Evolutionary conservation across 2,888 invertebrate species (phyloP), one percentile per base, ranked within the genome.

Genomic region (Ichneumon xanthorius): DNA sequence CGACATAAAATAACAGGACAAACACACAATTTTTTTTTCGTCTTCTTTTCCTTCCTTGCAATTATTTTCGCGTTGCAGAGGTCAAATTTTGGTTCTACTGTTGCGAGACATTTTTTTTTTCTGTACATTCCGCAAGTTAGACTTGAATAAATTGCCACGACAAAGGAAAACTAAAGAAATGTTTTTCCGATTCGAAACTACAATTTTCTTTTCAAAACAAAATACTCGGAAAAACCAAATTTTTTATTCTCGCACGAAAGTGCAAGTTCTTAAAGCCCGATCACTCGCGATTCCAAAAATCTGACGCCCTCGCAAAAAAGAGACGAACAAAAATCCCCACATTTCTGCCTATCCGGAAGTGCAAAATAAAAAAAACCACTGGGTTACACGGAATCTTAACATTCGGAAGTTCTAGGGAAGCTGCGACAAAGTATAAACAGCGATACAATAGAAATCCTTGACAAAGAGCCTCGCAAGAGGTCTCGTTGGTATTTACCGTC

Each of bases 401-500:
- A 16, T 4, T 45, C 16, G 45, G 11, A 45, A 14, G 45, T 14
- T 11, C 4, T 11, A 16, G 14, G 26, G 4, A 22, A 58, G 19
- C 6, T 26, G 22, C 26, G 58, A 22, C 9, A 26, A 26, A 14
- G 26, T 11, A 58, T 0, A 11, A 58, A 26, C 7, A 11, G 14
- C 11, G 26, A 40, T 37, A 58, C 40, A 55, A 72, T 26, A 58
- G 11, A 55, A 22, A 55, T 55, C n/a, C 6, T 53, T 53, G 67
- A 61, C 3, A 4, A 22, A 48, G 4, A 11, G 61, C 16, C 48
- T 45, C 45, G 48, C 9, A 55, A 55, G 33, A 75, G 61, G 6
- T 48, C 14, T 71, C 55, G 14, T 2, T 53, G 75, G 86, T 88
- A 92, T 89, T 92, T 92, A 93, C 93, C 92, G 92, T 89, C 80